Evolutionary conservation across 2,797 vertebrate species (phyloP).

Genomic region (Chaetophractus vellerosus): DNA sequence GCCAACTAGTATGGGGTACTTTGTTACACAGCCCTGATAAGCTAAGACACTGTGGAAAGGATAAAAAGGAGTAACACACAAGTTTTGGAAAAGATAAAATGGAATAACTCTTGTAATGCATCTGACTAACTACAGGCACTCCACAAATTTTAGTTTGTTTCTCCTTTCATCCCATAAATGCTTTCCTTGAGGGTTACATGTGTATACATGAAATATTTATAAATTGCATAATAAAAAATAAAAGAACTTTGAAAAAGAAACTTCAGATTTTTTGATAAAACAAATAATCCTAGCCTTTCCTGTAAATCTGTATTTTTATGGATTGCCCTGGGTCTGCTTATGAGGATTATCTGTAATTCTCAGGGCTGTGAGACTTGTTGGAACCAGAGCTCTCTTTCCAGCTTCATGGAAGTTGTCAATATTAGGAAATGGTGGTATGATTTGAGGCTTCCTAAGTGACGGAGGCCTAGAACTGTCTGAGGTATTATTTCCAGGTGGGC

Average conservation of each 20-base stretch:
- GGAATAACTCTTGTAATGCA: neutral
- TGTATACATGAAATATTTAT: slow-evolving; percentile 71
- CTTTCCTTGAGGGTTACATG: slow-evolving; percentile 38
- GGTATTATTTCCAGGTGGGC: neutral
- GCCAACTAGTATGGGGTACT: too few species aligned
- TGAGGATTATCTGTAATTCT: neutral
- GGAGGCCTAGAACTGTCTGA: neutral
- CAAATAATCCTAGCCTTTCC: neutral
- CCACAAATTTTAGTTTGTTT: slow-evolving; percentile 31
- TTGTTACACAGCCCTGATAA: too few species aligned
- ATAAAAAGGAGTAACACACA: neutral
- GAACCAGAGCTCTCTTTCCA: neutral
- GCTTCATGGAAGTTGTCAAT: neutral
- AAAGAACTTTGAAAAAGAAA: slow-evolving; percentile 57
- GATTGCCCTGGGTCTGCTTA: neutral
- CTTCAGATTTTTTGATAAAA: neutral
- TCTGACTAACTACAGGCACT: neutral
- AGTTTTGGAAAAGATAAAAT: neutral
- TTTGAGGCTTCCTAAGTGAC: neutral
- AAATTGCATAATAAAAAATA: slow-evolving; percentile 47
- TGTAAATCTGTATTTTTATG: neutral
- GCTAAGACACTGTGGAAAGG: neutral
- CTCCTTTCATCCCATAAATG: neutral
- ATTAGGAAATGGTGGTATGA: neutral
- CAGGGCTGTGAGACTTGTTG: neutral